Percentiles rank a stretch among this genome's conserved stretches.
phyloP scores from a whole-genome alignment of 2,888 invertebrate genomes.

The Tetranychus piercei region DNA sequence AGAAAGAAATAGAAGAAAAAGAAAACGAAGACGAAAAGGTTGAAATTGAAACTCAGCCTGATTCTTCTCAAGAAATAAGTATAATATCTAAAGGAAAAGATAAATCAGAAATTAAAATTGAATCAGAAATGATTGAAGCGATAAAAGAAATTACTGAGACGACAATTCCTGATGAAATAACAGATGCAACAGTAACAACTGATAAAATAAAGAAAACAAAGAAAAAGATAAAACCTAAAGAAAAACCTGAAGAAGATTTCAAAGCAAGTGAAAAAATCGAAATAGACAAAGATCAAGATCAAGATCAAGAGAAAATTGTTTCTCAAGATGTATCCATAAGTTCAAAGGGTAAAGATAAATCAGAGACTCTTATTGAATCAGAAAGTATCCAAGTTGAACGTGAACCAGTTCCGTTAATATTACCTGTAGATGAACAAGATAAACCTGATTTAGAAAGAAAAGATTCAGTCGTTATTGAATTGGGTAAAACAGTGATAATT shows the following conservation, averaged over 20 bases:
- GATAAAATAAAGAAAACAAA: too few species aligned
- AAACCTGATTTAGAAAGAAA: not conserved
- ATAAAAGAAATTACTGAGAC: too few species aligned
- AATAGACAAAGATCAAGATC: not conserved
- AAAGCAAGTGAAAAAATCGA: not conserved
- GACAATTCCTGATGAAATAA: too few species aligned
- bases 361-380: not conserved
- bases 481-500: not conserved
- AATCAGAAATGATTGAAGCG: not conserved
- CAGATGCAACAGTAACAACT: too few species aligned
- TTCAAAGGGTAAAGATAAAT: not conserved
- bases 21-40: not conserved
- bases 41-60: not conserved
- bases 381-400: not conserved
- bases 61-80: too few species aligned
- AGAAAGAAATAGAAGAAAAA: not conserved
- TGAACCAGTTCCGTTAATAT: not conserved
- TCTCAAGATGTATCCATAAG: not conserved
- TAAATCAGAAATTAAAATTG: not conserved
- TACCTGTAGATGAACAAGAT: not conserved
- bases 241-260: not conserved
- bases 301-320: not conserved
- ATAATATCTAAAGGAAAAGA: too few species aligned
- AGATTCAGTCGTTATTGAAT: not conserved
- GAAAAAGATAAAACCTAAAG: too few species aligned